Conservation (phyloP, 2,113 vertebrate genomes). For the Procavia capensis region DNA sequence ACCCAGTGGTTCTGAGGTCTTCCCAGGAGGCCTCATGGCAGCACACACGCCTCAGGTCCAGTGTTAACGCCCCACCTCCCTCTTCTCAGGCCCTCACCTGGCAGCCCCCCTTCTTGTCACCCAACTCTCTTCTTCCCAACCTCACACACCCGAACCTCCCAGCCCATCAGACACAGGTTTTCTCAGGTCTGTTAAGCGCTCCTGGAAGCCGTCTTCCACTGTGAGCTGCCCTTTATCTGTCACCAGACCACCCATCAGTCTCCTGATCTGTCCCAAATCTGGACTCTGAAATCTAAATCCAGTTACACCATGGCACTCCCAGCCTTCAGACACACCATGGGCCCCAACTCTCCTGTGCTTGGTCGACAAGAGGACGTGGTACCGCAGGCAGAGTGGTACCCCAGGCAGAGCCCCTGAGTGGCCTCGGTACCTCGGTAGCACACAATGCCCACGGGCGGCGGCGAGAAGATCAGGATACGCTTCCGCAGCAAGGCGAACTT, state of each 20-base stretch:
- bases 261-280: not conserved
- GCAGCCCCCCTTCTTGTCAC: not conserved
- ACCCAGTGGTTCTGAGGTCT: accelerated
- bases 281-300: not conserved
- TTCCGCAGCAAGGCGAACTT: conserved; percentile 98
- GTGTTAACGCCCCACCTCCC: accelerated
- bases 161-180: not conserved
- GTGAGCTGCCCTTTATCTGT: not conserved
- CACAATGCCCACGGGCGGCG: conserved; percentile 97
- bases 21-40: no score
- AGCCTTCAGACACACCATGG: no score
- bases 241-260: accelerated
- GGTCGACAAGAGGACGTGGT: not conserved
- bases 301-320: accelerated
- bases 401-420: not conserved
- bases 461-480: conserved; percentile 97
- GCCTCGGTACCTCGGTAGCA: conserved; percentile 95
- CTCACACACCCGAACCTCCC: not conserved
- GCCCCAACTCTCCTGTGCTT: not conserved
- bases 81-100: accelerated
- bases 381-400: no score
- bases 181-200: not conserved
- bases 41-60: accelerated
- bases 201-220: not conserved
- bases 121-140: not conserved